phyloP scores from a whole-genome alignment of 1,140 invertebrate genomes.

The Pemphigus obesinymphae region DNA sequence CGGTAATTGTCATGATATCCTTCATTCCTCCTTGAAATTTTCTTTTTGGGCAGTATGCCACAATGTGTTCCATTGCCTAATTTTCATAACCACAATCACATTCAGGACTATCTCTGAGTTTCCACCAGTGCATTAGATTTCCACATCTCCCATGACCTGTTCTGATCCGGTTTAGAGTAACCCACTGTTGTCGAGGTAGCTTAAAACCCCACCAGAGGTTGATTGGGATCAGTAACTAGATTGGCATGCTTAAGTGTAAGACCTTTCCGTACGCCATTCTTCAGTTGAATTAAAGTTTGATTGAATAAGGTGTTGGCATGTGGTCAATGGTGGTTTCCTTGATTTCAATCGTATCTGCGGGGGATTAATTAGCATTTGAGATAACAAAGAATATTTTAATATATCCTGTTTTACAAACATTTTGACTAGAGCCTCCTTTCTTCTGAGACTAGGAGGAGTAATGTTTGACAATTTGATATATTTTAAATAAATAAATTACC shows the following conservation, averaged over 20 bases:
- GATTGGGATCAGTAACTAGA: not conserved
- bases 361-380: not conserved
- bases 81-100: not conserved
- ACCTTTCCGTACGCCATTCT: not conserved
- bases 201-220: not conserved
- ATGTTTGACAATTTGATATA: too few relatives aligned
- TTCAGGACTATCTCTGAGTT: too few relatives aligned
- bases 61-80: not conserved
- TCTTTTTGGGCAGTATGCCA: not conserved
- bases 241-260: not conserved
- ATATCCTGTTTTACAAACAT: too few relatives aligned
- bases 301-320: too few relatives aligned
- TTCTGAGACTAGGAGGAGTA: not conserved
- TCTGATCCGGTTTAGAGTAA: too few relatives aligned
- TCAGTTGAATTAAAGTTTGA: too few relatives aligned
- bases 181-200: too few relatives aligned
- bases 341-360: too few relatives aligned
- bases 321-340: too few relatives aligned
- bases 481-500: too few relatives aligned
- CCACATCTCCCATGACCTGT: too few relatives aligned
- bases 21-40: constrained; percentile 6
- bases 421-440: not conserved
- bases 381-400: not conserved
- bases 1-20: not conserved
- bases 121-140: too few relatives aligned